Evolutionary conservation across 1,140 invertebrate species (phyloP), one percentile per base, ranked within the genome.

Genomic region (Phortica variegata): DNA sequence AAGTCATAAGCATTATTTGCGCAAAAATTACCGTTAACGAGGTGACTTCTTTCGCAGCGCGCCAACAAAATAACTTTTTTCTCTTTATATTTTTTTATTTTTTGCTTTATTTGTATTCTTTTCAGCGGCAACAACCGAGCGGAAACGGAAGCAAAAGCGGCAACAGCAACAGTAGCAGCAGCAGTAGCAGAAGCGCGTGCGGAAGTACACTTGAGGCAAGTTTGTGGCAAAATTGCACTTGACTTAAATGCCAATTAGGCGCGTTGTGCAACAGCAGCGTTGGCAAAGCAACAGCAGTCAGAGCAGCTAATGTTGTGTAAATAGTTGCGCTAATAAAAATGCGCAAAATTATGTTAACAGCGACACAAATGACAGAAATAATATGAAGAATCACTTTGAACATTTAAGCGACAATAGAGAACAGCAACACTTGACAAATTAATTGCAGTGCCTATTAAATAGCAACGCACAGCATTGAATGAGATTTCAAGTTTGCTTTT

Each of bases 11-110:
- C 57, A 68, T 68, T 68, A 68, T 68, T 68, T 68, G 63, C 60
- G 60, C 63, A 62, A 62, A 26, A 68, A 68, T 68, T 68, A 68
- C 63, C 63, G 68, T 68, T 68, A 68, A 68, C 63, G 63, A 68
- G 63, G 63, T 68, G 63, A 68, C 63, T 68, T 68, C 23, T 26
- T 26, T 26, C n/a, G 23, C 5, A 26, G 23, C 23, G 23, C 23
- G 23, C 23, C 23, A 10, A n/a, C n/a, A n/a, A n/a, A n/a, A n/a
- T n/a, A n/a, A n/a, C n/a, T n/a, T n/a, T n/a, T n/a, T n/a, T n/a
- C n/a, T n/a, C n/a, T n/a, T n/a, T n/a, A n/a, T n/a, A n/a, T n/a
- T n/a, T n/a, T n/a, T n/a, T n/a, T n/a, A n/a, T n/a, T n/a, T n/a
- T n/a, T n/a, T n/a, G n/a, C n/a, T n/a, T n/a, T n/a, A n/a, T n/a